Evolutionary conservation across 2,113 vertebrate genomes (phyloP), one percentile per base, ranked within the genome.

Genomic region (Psophia crepitans): DNA sequence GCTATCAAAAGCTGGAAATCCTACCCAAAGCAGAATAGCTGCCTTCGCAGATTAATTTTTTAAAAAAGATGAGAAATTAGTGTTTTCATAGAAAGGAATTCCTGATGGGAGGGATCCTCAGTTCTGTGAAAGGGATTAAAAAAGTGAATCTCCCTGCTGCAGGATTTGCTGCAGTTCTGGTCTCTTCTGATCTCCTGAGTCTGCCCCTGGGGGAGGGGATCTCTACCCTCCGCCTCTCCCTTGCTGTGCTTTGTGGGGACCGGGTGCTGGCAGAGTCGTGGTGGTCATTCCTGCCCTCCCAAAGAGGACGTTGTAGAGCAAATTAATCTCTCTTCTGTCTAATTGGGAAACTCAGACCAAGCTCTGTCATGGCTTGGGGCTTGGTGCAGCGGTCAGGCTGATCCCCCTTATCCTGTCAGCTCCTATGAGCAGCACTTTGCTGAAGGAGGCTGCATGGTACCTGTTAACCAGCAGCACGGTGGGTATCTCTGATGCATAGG

Each of bases 1-100:
- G 53, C 77, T 87, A 84, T 89, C 88, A 92, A 84, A 90, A 82
- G 56, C 85, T 93, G 89, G 71, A 92, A 90, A 95, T 81, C 58
- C 76, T 54, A 75, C 80, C 90, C 80, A 86, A 89, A 92, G 53
- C 41, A 56, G 77, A 82, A 48, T 32, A 71, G 51, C 58, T 91
- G 57, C 70, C 53, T 95, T 84, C 61, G 56, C 30, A 37, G 68
- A 58, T 73, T 76, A 17, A 2, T 51, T 78, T 75, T 73, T 56
- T 61, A 5, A 13, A 22, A 61, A 63, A 73, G 11, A 41, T 4
- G 20, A 74, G 76, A 95, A 95, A 90, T 86, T 33, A 90, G 5
- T 90, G 70, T 95, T 95, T 96, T 92, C 51, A 48, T 71, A 48
- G 48, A 53, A 69, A 75, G 80, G 81, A 89, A 78, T 91, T 89